Evolutionary conservation across 35 echinoderm and acorn worm species (phyloP).

Genomic region (Apostichopus californicus): DNA sequence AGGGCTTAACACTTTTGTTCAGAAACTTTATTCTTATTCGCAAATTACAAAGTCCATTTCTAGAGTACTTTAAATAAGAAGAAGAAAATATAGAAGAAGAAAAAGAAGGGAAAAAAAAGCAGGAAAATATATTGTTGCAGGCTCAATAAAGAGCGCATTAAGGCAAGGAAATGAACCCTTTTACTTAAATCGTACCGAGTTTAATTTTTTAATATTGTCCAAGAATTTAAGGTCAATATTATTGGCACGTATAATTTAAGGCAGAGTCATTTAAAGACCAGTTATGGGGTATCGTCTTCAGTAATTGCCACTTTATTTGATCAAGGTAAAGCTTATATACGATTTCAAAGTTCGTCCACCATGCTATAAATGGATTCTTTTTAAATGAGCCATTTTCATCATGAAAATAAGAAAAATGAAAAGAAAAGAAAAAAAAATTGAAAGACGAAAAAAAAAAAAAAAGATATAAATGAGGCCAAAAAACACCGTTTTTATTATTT

Average conservation of each 20-base stretch:
- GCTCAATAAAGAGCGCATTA: neutral
- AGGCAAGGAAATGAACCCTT: neutral
- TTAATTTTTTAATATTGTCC: neutral
- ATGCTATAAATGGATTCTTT: no score
- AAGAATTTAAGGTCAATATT: neutral
- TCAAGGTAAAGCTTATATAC: neutral
- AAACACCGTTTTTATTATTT: no score
- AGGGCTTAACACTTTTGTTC: no score
- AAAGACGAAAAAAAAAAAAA: no score
- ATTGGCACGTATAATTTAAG: neutral
- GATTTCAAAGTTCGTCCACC: no score
- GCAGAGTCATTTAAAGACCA: neutral
- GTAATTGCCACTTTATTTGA: neutral
- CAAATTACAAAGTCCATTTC: no score
- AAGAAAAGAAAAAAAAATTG: no score
- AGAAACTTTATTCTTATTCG: no score
- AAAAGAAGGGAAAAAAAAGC: neutral
- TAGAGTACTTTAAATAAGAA: neutral
- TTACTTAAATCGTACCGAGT: neutral
- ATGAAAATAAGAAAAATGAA: no score
- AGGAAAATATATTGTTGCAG: neutral
- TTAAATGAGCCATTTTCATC: no score
- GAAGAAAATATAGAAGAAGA: neutral
- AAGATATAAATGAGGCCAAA: no score
- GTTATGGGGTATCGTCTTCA: neutral